phyloP scores from a whole-genome alignment of 1,140 invertebrate genomes.

The Cepaea nemoralis region DNA sequence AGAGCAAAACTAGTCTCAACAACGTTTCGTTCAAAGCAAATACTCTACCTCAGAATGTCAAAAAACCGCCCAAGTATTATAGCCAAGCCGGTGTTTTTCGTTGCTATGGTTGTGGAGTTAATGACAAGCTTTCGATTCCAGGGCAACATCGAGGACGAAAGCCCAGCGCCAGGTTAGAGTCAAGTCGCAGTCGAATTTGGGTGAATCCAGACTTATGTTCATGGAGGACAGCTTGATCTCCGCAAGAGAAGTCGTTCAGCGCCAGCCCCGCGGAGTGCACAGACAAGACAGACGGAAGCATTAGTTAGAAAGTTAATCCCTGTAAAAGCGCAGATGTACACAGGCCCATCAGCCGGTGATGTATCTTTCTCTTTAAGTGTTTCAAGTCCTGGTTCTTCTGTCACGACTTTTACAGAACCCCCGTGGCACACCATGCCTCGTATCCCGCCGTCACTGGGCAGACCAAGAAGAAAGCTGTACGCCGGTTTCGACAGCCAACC shows the following conservation, averaged over 20 bases:
- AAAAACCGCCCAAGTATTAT: neutral
- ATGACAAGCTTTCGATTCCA: neutral
- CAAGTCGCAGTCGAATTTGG: neutral
- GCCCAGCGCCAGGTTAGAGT: neutral
- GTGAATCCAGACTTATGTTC: neutral
- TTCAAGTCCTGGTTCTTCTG: neutral
- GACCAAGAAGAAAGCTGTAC: constrained; percentile 29
- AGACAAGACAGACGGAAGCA: neutral
- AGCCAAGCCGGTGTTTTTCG: neutral
- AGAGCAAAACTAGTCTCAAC: neutral
- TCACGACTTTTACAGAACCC: neutral
- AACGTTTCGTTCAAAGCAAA: neutral
- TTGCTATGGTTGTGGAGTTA: neutral
- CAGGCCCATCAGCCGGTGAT: too few species aligned
- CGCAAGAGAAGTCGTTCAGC: neutral
- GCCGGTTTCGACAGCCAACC: constrained; percentile 40
- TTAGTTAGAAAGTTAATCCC: neutral
- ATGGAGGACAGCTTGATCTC: neutral
- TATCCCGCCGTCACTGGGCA: constrained; percentile 24
- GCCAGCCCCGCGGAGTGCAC: neutral
- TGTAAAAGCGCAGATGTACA: neutral
- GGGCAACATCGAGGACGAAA: neutral
- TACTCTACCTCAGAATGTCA: neutral
- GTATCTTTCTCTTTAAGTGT: neutral
- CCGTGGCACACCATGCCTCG: neutral